These are phyloP conservation scores for Anolis apletophallus DNA, from an alignment of 2,797 vertebrate species.

Conservation along the genomic window DNA sequence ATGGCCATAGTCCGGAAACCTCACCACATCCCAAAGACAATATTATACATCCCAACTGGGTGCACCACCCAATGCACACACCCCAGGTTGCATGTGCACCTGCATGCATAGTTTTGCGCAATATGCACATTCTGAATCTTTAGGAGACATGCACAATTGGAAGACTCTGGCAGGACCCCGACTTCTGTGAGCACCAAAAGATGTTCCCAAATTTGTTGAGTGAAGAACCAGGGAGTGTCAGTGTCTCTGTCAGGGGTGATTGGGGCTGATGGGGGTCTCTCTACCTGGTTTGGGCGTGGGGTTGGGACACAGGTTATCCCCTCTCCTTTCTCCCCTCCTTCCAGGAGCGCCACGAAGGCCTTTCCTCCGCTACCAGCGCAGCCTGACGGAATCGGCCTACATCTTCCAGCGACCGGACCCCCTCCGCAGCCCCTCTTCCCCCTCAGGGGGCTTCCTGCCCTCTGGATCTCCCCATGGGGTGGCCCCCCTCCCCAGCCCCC, in stretches of 20 bases:
- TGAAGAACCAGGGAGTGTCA: accelerated
- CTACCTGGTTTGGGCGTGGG: too few species aligned
- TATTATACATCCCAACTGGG: too few species aligned
- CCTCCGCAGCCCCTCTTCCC: slow-evolving; percentile 8
- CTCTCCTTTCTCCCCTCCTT: slow-evolving; percentile 30
- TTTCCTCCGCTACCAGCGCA: slow-evolving; percentile 87
- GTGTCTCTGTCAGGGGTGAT: background rate
- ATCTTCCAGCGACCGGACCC: slow-evolving; percentile 82
- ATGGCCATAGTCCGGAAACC: too few species aligned
- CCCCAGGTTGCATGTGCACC: too few species aligned
- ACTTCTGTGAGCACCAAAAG: background rate
- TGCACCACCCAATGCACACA: too few species aligned
- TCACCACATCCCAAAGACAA: too few species aligned
- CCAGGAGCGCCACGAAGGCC: slow-evolving; percentile 74
- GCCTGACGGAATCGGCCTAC: slow-evolving; percentile 88
- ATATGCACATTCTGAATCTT: too few species aligned
- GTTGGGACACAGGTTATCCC: too few species aligned
- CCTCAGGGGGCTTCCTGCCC: slow-evolving; percentile 57
- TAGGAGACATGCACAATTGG: too few species aligned
- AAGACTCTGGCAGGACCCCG: too few species aligned
- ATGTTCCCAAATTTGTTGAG: background rate
- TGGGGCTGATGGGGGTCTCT: too few species aligned
- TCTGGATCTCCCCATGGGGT: slow-evolving; percentile 65
- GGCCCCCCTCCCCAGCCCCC: slow-evolving; percentile 67
- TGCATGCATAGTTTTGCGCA: too few species aligned